Evolutionary conservation across 2,113 vertebrate species (phyloP).

Genomic region (Phrynosoma blainvillii): DNA sequence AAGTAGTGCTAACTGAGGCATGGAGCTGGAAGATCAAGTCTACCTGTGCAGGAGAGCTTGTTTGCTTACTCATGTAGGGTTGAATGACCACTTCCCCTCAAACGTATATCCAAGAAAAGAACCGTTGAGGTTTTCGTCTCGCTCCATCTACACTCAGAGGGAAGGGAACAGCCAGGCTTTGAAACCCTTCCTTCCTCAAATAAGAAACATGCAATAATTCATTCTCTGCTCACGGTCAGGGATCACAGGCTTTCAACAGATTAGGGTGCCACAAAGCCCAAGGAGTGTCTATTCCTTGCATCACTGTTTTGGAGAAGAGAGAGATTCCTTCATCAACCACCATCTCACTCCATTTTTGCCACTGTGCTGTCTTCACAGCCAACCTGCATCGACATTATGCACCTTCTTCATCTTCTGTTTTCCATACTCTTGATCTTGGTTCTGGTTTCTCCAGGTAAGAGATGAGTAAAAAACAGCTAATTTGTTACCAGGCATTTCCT

Average conservation of each 20-base stretch:
- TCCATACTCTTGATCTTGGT: neutral
- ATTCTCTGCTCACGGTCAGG: neutral
- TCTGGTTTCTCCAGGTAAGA: slow-evolving; percentile 7
- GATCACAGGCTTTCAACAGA: neutral
- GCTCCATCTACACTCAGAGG: neutral
- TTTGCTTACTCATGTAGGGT: neutral
- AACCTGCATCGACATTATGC: neutral
- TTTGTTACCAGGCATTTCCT: no score
- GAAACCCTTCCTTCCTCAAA: neutral
- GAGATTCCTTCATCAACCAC: neutral
- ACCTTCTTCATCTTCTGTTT: neutral
- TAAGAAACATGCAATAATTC: neutral
- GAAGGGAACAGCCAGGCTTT: neutral
- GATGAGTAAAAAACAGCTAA: neutral
- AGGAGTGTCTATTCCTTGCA: neutral
- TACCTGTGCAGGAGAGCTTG: neutral
- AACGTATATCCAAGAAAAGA: neutral
- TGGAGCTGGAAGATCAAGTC: neutral
- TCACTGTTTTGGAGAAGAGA: neutral
- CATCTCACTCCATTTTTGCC: no score
- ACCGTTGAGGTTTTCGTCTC: neutral
- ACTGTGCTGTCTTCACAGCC: neutral
- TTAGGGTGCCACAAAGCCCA: neutral
- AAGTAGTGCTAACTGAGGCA: no score
- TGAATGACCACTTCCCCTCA: neutral